phyloP scores from a whole-genome alignment of 2,113 vertebrate species.

The Clupea harengus region DNA sequence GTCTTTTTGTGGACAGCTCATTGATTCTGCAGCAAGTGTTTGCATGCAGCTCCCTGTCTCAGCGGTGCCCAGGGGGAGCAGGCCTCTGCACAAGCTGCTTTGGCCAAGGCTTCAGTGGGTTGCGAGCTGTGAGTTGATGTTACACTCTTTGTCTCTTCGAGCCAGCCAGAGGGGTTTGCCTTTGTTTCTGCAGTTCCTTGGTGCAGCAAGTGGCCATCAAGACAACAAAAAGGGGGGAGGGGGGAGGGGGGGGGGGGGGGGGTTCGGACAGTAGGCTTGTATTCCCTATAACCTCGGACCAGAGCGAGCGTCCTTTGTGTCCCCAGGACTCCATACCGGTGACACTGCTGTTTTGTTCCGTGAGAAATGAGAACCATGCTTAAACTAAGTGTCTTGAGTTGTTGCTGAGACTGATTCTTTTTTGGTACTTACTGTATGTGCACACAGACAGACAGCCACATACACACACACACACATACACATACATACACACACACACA shows the following conservation, averaged over 20 bases:
- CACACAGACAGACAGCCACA: slow-evolving; percentile 22
- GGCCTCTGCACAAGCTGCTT: background rate
- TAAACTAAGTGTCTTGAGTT: background rate
- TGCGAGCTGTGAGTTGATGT: background rate
- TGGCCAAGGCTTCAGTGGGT: background rate
- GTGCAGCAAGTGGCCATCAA: background rate
- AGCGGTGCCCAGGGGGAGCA: background rate
- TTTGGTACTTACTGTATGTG: background rate
- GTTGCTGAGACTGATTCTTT: background rate
- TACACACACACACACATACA: background rate
- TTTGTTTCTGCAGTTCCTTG: background rate
- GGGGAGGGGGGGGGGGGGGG: background rate
- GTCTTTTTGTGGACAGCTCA: background rate
- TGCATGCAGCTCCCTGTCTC: slow-evolving; percentile 4
- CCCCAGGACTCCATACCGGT: background rate
- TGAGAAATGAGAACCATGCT: background rate
- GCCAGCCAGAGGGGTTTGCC: background rate
- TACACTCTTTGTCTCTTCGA: background rate
- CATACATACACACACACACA: background rate
- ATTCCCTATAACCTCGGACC: slow-evolving; percentile 32
- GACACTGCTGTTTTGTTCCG: background rate
- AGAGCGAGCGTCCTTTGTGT: background rate
- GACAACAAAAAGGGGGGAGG: background rate
- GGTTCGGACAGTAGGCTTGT: slow-evolving; percentile 10
- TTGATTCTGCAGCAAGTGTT: slow-evolving; percentile 15